phyloP scores from a whole-genome alignment of 2,797 vertebrate species.

The Pelodytes ibericus region DNA sequence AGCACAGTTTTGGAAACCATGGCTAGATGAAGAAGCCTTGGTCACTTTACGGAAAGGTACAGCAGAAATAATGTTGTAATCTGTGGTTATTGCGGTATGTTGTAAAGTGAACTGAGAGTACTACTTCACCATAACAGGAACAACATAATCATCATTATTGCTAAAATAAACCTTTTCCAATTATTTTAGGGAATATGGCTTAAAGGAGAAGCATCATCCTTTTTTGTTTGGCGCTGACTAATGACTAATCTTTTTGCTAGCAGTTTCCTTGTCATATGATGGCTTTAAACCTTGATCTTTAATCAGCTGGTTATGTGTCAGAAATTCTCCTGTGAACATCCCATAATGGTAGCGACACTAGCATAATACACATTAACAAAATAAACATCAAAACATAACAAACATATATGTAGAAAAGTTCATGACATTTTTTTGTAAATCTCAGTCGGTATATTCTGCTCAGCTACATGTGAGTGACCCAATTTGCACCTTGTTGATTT shows the following conservation, averaged over 20 bases:
- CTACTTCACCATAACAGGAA: conserved; percentile 2
- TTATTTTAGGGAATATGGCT: too few species aligned
- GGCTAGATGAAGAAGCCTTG: conserved; percentile 83
- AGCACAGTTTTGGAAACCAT: conserved; percentile 85
- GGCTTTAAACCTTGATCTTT: too few species aligned
- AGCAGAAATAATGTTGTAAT: background rate
- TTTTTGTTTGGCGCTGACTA: background rate
- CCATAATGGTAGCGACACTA: too few species aligned
- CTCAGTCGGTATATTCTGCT: too few species aligned
- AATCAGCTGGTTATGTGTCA: background rate
- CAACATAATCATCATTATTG: background rate
- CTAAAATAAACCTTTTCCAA: too few species aligned
- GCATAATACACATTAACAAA: too few species aligned
- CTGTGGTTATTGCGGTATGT: background rate
- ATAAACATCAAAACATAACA: too few species aligned
- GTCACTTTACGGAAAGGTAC: conserved; percentile 84
- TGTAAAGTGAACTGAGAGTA: background rate
- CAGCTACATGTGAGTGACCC: too few species aligned
- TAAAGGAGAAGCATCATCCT: background rate
- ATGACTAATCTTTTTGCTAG: background rate
- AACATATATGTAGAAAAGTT: too few species aligned
- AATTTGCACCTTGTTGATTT: too few species aligned
- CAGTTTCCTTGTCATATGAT: too few species aligned
- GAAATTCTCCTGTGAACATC: background rate
- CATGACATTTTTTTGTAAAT: too few species aligned